Base-by-base conservation (phyloP, 2,888 invertebrate genomes). In the Plagiodera versicolora region DNA sequence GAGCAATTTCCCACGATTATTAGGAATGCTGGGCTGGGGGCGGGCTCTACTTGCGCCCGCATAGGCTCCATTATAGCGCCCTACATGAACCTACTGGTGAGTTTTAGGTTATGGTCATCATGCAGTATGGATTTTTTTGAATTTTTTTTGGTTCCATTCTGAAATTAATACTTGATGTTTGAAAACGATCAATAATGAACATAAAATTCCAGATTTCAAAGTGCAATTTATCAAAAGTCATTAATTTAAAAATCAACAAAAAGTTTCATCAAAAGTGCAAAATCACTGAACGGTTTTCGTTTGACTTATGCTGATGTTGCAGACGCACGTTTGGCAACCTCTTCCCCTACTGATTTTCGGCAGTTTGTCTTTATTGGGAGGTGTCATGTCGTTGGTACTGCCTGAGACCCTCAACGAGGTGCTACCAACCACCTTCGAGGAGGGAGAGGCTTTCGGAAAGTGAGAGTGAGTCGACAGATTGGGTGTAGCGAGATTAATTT, bases 1-100 rank as follows among this genome's bases (percentile, higher is more conserved):
- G 90, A 90, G 78, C 89, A 89, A 74, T 90, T 89, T 71, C 90
- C 90, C 14, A 90, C 90, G 6, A 88, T 89, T 14, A 87, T 90
- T 45, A 78, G 87, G 65, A 87, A 87, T 70, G 85, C 85, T 39
- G 87, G 85, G 24, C 77, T 87, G 45, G 88, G 88, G 9, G 85
- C 86, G 8, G 83, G 85, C 52, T 87, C 87, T 2, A 86, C 86
- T 60, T 84, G 84, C 67, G 87, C 87, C 8, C 78, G 87, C 63
- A 77, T 87, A 47, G 87, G 87, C 11, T 86, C 87, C 35, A 85
- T 87, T 45, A 76, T 86, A 19, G 86, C 87, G 3, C 86, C 87
- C 9, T 84, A 85, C 65, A 81, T 86, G 56, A 85, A 85, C 71
- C 78, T 83, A 60, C 74, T 85, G 78, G 86, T 86, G 79, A 49